phyloP scores from a whole-genome alignment of 2,888 invertebrate genomes.

The Terebella lapidaria region DNA sequence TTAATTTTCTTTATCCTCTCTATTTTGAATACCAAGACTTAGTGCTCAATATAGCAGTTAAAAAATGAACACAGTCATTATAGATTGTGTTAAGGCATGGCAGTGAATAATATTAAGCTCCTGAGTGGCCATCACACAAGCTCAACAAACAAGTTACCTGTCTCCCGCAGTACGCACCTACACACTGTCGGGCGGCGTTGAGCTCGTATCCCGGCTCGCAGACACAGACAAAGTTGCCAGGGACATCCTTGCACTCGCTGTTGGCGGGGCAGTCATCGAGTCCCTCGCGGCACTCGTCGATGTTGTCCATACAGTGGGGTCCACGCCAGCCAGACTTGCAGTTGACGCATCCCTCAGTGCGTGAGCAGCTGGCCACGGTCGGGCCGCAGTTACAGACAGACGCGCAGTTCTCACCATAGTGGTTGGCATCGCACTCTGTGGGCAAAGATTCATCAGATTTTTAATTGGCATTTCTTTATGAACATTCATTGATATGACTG shows the following conservation, averaged over 20 bases:
- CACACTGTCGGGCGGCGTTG: neutral
- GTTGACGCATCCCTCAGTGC: neutral
- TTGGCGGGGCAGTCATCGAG: neutral
- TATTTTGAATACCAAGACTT: too few relatives aligned
- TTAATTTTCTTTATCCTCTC: too few relatives aligned
- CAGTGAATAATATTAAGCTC: too few relatives aligned
- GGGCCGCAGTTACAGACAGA: neutral
- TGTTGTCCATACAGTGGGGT: neutral
- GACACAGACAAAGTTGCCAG: neutral
- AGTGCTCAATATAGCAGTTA: too few relatives aligned
- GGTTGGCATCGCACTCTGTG: neutral
- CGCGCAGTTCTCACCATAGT: neutral
- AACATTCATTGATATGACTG: too few relatives aligned
- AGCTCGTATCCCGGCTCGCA: neutral
- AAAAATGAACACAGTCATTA: too few relatives aligned
- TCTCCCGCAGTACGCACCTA: too few relatives aligned
- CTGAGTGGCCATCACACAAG: too few relatives aligned
- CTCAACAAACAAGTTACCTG: too few relatives aligned
- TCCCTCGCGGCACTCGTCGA: neutral
- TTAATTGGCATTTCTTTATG: too few relatives aligned
- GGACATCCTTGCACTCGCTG: neutral
- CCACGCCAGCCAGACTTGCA: neutral
- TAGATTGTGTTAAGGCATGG: too few relatives aligned
- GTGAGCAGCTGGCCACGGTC: neutral
- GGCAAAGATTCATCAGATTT: neutral